Percentiles rank a stretch among this genome's conserved stretches.
phyloP scores from a whole-genome alignment of 2,797 vertebrate species.

The Phyllotis vaccarum region DNA sequence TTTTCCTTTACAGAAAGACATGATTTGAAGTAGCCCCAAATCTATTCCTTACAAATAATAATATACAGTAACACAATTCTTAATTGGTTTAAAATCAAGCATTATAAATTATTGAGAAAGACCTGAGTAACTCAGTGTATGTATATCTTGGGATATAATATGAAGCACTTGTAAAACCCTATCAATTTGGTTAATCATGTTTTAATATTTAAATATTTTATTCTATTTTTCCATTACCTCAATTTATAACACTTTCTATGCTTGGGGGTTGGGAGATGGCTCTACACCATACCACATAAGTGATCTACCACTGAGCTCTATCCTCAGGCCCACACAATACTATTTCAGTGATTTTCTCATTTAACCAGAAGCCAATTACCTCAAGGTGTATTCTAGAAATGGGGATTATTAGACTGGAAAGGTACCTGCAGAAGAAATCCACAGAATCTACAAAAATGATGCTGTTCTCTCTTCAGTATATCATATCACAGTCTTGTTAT shows the following conservation, averaged over 20 bases:
- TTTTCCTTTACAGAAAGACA: conserved; percentile 72
- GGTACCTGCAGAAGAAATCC: background rate
- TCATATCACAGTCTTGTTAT: background rate
- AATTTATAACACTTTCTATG: background rate
- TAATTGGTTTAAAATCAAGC: conserved; percentile 63
- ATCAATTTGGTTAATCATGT: conserved; percentile 19
- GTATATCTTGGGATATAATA: background rate
- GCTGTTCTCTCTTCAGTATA: background rate
- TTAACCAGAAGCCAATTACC: background rate
- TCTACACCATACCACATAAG: background rate
- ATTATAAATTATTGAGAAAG: conserved; percentile 63
- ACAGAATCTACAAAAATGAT: background rate
- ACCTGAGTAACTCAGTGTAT: conserved; percentile 5
- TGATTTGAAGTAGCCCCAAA: conserved; percentile 74
- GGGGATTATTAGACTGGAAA: background rate
- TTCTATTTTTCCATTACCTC: conserved; percentile 46
- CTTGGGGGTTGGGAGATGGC: no score
- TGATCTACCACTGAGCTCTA: background rate
- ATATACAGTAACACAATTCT: conserved; percentile 49
- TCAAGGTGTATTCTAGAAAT: background rate
- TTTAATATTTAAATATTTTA: conserved; percentile 47
- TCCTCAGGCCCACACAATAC: background rate
- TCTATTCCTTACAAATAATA: conserved; percentile 70
- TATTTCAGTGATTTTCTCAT: conserved; percentile 22
- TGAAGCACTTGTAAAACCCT: conserved; percentile 47